Evolutionary conservation across 2,113 vertebrate genomes (phyloP).

Genomic region (Amphilophus citrinellus): DNA sequence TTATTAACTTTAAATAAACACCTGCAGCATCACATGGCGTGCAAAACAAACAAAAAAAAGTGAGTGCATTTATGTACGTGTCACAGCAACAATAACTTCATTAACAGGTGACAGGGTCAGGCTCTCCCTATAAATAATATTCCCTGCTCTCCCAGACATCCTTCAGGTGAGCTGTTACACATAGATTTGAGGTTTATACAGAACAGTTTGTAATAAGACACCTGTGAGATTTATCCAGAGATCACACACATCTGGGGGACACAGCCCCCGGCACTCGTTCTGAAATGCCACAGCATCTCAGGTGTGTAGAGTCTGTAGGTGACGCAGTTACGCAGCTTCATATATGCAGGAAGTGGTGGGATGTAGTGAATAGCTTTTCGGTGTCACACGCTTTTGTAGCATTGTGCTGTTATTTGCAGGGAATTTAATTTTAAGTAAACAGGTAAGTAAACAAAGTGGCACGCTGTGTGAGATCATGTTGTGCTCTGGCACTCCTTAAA

Average conservation of each 20-base stretch:
- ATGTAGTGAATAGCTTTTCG: background rate
- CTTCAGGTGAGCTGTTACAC: background rate
- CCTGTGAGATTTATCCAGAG: background rate
- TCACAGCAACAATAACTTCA: background rate
- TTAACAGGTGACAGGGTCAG: background rate
- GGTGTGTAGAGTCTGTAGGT: background rate
- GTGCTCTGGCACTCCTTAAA: slow-evolving; percentile 3
- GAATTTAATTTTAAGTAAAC: background rate
- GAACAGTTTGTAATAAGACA: background rate
- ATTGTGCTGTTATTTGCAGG: background rate
- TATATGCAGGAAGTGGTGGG: background rate
- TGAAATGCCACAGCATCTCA: background rate
- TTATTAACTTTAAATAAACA: background rate
- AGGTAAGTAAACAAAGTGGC: background rate
- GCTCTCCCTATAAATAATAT: background rate
- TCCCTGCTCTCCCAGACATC: background rate
- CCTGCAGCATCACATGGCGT: background rate
- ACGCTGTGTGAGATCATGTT: background rate
- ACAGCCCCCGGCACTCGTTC: background rate
- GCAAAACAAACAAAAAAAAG: background rate
- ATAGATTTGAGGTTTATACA: background rate
- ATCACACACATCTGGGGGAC: slow-evolving; percentile 2
- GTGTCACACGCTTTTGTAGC: background rate
- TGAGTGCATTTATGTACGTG: background rate
- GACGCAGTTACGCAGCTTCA: background rate